These are phyloP conservation scores for Lathronympha strigana DNA, from an alignment of 2,888 invertebrate species.

Conservation along the genomic window DNA sequence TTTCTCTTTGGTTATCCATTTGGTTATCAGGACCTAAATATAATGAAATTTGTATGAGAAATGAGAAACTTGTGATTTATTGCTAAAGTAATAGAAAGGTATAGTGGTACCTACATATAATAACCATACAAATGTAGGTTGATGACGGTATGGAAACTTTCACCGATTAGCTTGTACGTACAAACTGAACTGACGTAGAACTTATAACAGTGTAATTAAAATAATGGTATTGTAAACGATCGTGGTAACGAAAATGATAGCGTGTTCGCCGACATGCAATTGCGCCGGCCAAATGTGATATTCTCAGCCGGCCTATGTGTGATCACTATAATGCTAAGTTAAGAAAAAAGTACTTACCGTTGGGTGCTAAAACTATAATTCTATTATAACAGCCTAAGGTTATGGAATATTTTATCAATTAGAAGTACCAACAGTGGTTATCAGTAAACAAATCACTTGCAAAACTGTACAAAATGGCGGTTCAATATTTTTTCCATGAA, in stretches of 20 bases:
- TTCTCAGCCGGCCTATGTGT: not conserved
- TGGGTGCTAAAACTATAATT: not conserved
- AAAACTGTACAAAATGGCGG: constrained; percentile 37
- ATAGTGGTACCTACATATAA: not conserved
- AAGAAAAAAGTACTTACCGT: constrained; percentile 16
- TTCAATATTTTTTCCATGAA: constrained; percentile 1
- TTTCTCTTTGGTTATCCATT: constrained; percentile 77
- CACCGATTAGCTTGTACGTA: not conserved
- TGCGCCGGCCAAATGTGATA: constrained; percentile 3
- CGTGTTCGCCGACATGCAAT: constrained; percentile 10
- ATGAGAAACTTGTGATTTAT: not conserved
- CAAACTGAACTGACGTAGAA: not conserved
- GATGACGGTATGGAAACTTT: constrained; percentile 2
- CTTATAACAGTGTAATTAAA: not conserved
- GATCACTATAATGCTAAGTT: not conserved
- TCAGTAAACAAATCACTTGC: constrained; percentile 4
- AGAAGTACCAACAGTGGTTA: not conserved
- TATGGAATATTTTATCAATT: not conserved
- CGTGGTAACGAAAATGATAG: not conserved
- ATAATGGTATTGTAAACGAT: not conserved
- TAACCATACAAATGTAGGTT: constrained; percentile 7
- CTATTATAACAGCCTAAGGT: not conserved
- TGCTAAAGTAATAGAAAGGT: not conserved
- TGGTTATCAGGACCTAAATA: not conserved
- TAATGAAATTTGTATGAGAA: not conserved